Base-by-base conservation (phyloP, 1,140 invertebrate species). In the Heliconius himera region DNA sequence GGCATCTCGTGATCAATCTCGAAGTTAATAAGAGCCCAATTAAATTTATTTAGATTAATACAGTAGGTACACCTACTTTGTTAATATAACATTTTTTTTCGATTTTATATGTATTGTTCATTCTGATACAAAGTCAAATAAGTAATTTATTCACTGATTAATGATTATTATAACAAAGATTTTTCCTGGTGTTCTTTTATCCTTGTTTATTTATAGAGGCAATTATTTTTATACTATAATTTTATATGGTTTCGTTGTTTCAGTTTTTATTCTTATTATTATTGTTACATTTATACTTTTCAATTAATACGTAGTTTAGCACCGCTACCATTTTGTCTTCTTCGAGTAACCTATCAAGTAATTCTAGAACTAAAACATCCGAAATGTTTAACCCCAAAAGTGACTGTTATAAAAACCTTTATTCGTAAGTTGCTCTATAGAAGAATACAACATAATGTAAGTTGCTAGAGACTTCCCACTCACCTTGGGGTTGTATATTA, bases 401-500 rank as follows among this genome's bases (percentile, higher is more conserved):
- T 66, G 26, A 29, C 9, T 26, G 3, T 11, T 29, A 66, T 66
- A 66, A 66, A 66, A 66, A 66, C 3, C 26, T 11, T 13, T 26
- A 26, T 13, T 56, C 13, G 49, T 51, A 51, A 20, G 16, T 51
- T 51, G 49, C 13, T 6, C 20, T n/a, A 26, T 66, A 26, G 60
- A 29, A 26, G 60, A 66, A 66, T 22, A 66, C 60, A 66, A 66
- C 22, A 66, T 26, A 66, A 83, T 78, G 80, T 76, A 74, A 81
- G 79, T 77, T 81, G 83, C 83, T 81, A 89, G 86, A 89, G 84
- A 86, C 83, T 84, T 83, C 83, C 87, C 83, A 88, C 87, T 91
- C 89, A 91, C 89, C 90, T 91, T 91, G 89, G 84, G 83, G 83
- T 86, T 87, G 84, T 79, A 82, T 88, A 84, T 87, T 88, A 88